These are phyloP conservation scores for Sepioteuthis lessoniana DNA, from an alignment of 2,888 invertebrate species.

Conservation along the genomic window DNA sequence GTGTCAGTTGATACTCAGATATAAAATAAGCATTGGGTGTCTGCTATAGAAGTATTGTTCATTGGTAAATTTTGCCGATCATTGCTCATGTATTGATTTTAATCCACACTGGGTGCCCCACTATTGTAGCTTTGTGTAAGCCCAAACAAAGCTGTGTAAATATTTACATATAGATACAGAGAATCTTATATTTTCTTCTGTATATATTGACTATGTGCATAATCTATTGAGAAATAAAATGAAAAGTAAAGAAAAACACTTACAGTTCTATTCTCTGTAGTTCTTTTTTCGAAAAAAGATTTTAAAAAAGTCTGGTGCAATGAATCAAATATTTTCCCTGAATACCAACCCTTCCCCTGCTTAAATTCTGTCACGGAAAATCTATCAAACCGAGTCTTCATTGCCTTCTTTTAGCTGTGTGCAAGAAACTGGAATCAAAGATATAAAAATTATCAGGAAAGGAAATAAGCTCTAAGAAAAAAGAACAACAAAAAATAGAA, in stretches of 20 bases:
- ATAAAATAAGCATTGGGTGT: too few species aligned
- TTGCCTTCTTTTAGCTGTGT: not conserved
- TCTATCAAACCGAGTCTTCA: not conserved
- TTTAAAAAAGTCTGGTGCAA: not conserved
- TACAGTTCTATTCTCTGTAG: not conserved
- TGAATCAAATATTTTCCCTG: not conserved
- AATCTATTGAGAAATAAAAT: not conserved
- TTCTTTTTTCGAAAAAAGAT: not conserved
- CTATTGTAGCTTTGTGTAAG: not conserved
- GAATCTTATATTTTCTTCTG: not conserved
- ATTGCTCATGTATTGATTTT: not conserved
- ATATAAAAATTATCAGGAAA: not conserved
- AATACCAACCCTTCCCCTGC: not conserved
- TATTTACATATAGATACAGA: not conserved
- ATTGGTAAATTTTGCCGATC: too few species aligned
- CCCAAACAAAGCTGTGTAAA: not conserved
- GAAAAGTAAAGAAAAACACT: not conserved
- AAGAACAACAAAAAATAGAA: not conserved
- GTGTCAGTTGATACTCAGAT: too few species aligned
- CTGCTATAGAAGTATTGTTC: too few species aligned
- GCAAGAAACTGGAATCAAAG: conserved; percentile 2
- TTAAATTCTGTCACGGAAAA: not conserved
- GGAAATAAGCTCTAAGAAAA: not conserved
- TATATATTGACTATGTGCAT: not conserved
- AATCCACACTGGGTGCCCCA: not conserved